Percentiles rank a stretch among this genome's conserved stretches.
Evolutionary conservation across 37 sponge, comb jelly and placozoan genomes (phyloP).

Genomic region (Ianthella basta): DNA sequence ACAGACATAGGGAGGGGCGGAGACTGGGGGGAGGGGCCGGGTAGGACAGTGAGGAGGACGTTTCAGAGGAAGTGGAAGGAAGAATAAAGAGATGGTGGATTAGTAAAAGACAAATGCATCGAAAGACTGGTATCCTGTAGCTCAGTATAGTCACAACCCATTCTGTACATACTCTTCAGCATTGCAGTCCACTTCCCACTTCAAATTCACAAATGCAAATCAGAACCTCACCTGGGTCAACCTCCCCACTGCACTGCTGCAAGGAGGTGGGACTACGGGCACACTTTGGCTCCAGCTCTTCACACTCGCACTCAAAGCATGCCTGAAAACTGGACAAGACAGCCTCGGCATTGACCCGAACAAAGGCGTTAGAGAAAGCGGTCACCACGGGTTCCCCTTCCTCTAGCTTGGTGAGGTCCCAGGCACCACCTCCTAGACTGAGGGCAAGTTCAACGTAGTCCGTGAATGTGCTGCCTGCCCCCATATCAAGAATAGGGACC

Average conservation of each 20-base stretch:
- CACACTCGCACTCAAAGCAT: slow-evolving; percentile 69
- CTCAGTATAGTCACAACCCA: background rate
- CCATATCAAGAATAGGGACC: background rate
- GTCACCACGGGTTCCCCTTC: slow-evolving; percentile 11
- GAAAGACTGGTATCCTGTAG: background rate
- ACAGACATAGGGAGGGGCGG: background rate
- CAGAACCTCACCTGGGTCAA: background rate
- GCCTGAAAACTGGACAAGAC: slow-evolving; percentile 43
- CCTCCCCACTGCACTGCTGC: background rate
- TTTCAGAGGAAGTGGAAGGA: too few relatives aligned
- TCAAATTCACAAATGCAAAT: background rate
- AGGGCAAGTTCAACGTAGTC: slow-evolving; percentile 86
- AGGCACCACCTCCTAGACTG: slow-evolving; percentile 55
- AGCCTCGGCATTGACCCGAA: slow-evolving; percentile 62
- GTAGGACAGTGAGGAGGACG: too few relatives aligned
- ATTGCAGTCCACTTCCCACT: background rate
- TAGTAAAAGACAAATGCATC: too few relatives aligned
- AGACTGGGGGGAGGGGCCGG: background rate
- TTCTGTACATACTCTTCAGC: background rate
- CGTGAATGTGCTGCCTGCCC: slow-evolving; percentile 55
- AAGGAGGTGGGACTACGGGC: background rate
- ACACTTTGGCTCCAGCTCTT: slow-evolving; percentile 18
- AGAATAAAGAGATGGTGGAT: too few relatives aligned
- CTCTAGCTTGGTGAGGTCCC: slow-evolving; percentile 73
- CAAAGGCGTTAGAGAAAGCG: slow-evolving; percentile 77